These are phyloP conservation scores for Morpho helenor DNA, from an alignment of 2,888 invertebrate genomes.

Conservation along the genomic window DNA sequence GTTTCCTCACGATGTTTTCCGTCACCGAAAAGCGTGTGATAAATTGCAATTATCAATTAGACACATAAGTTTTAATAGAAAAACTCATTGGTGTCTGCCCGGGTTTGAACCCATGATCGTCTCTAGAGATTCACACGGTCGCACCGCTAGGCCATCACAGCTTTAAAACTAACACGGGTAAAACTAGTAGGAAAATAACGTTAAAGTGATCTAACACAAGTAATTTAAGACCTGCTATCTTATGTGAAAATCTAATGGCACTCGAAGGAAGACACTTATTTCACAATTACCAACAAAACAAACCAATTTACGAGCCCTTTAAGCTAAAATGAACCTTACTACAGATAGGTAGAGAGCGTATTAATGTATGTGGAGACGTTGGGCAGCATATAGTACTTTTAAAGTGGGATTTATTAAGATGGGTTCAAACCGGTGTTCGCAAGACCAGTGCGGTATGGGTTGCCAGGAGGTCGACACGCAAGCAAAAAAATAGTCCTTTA, in stretches of 20 bases:
- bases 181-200: no score
- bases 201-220: background rate
- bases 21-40: no score
- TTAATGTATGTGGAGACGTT: slow-evolving; percentile 23
- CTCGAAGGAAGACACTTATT: slow-evolving; percentile 51
- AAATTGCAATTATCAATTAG: no score
- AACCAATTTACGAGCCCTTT: slow-evolving; percentile 37
- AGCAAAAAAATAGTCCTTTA: background rate
- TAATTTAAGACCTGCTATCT: slow-evolving; percentile 13
- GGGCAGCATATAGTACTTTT: slow-evolving; percentile 29
- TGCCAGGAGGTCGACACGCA: slow-evolving; percentile 16
- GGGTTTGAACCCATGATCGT: no score
- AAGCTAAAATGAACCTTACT: slow-evolving; percentile 36
- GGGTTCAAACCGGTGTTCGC: slow-evolving; percentile 44
- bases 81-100: no score
- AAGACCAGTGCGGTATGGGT: slow-evolving; percentile 28
- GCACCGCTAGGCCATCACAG: no score
- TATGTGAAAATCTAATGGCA: slow-evolving; percentile 27
- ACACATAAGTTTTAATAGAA: no score
- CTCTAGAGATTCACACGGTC: no score
- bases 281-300: slow-evolving; percentile 39
- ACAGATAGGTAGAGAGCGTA: slow-evolving; percentile 28
- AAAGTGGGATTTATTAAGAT: slow-evolving; percentile 54
- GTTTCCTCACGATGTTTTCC: no score
- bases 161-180: no score